Conservation (phyloP, 53 echinoderm and acorn worm genomes). For the Arbacia lixula region DNA sequence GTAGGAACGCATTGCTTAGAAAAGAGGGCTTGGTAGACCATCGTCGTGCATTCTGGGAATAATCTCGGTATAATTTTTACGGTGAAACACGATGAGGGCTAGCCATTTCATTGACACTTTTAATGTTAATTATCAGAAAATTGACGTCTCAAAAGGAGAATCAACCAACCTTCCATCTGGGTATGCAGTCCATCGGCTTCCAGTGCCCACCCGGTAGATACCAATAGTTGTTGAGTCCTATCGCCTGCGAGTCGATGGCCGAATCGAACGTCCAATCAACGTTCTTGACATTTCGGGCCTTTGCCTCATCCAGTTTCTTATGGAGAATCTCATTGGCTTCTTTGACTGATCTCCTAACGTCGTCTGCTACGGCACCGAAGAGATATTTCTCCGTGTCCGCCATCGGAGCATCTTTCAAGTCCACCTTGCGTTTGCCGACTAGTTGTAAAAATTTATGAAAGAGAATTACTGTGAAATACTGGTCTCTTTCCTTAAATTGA, state of each 20-base stretch:
- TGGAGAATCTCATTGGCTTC: slow-evolving; percentile 37
- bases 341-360: neutral
- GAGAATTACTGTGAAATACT: neutral
- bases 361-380: slow-evolving; percentile 1
- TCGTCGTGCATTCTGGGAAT: no score
- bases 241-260: slow-evolving; percentile 17
- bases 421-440: slow-evolving; percentile 28
- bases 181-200: slow-evolving; percentile 36
- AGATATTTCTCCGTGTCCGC: neutral
- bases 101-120: no score
- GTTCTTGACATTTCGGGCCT: neutral
- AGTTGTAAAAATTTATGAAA: no score
- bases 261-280: slow-evolving; percentile 41
- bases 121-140: no score
- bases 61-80: no score
- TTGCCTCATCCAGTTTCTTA: slow-evolving; percentile 21
- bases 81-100: no score
- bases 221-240: slow-evolving; percentile 15
- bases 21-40: no score
- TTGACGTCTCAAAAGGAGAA: no score
- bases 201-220: slow-evolving; percentile 53
- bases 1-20: no score
- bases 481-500: neutral
- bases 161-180: slow-evolving; percentile 59
- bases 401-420: neutral